These are phyloP conservation scores for Maniola jurtina DNA, from an alignment of 1,140 invertebrate genomes.

Conservation along the genomic window DNA sequence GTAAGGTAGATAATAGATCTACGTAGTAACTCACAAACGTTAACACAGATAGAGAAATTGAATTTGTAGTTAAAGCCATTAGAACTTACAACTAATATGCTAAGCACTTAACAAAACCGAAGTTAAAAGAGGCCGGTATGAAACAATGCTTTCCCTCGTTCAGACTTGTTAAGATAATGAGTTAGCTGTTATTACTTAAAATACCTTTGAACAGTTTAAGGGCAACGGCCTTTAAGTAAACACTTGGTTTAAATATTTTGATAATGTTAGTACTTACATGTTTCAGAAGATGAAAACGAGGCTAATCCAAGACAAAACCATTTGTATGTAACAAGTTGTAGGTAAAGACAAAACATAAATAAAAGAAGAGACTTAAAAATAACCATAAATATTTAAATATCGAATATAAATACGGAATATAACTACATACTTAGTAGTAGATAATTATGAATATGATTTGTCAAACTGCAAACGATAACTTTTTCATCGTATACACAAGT, in stretches of 20 bases:
- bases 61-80: neutral
- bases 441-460: too few species aligned
- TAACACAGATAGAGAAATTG: neutral
- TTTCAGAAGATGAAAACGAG: too few species aligned
- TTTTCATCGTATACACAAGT: too few species aligned
- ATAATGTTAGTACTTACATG: neutral
- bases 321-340: too few species aligned
- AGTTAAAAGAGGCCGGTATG: conserved; percentile 22
- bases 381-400: too few species aligned
- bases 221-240: conserved; percentile 29
- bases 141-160: conserved; percentile 39
- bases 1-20: neutral
- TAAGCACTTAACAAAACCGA: conserved; percentile 2
- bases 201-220: conserved; percentile 36
- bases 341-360: too few species aligned
- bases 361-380: too few species aligned
- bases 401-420: too few species aligned
- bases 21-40: neutral
- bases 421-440: too few species aligned
- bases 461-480: too few species aligned
- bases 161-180: conserved; percentile 12
- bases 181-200: conserved; percentile 33
- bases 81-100: neutral
- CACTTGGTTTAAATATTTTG: neutral
- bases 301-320: too few species aligned